Base-by-base conservation (phyloP, 2,113 vertebrate species). In the Brachypteracias leptosomus region DNA sequence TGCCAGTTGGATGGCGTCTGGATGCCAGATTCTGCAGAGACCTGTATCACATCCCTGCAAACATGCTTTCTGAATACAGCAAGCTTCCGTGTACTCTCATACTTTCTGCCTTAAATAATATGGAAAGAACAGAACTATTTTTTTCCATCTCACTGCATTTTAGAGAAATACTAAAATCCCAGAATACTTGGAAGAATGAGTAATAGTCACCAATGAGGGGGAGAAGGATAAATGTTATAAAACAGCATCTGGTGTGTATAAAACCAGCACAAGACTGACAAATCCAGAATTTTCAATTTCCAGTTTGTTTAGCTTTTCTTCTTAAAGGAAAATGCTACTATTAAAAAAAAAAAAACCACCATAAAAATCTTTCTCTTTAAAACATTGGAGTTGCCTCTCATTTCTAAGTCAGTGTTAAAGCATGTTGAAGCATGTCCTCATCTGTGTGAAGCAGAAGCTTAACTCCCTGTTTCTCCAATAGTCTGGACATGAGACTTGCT, bases 141-240 rank as follows among this genome's bases (percentile, higher is more conserved):
- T 91, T 75, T 85, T 68, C 55, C 71, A 85, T 92, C 42, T 74
- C 67, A 90, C 51, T 81, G 63, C 59, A 52, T 90, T 95, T 92
- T 86, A 88, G 78, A 91, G 47, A 96, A 95, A 91, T 63, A 95
- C 68, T 88, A 77, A 94, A 96, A 88, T 63, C 67, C 75, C 76
- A 88, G 88, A 94, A 90, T 77, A 77, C 72, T 96, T 82, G 82
- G 61, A 89, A 63, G 20, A 91, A 96, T 96, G 95, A 96, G 72
- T 96, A 96, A 95, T 88, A 93, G 88, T 94, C 84, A 95, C 89
- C 95, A 95, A n/a, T 61, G 88, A 95, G 85, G 90, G 79, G 93
- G 95, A 94, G 82, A 91, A 95, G 61, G 52, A 90, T 46, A 83
- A 89, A 94, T 95, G 91, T 94, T 96, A 94, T 95, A 96, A 96